These are phyloP conservation scores for Frankliniella intonsa DNA, from an alignment of 2,888 invertebrate genomes.

Conservation along the genomic window DNA sequence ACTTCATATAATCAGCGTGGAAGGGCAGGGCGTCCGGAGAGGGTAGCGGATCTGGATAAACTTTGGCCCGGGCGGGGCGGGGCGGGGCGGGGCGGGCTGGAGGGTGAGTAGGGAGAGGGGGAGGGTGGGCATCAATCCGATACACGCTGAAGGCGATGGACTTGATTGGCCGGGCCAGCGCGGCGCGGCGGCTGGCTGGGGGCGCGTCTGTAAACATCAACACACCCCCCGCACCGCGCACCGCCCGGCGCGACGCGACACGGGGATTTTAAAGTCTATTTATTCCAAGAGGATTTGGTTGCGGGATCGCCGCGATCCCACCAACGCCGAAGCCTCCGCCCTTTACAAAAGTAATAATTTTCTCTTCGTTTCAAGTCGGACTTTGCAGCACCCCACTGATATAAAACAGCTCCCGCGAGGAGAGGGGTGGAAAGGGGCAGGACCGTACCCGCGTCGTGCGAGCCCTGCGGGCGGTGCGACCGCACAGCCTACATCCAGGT, in stretches of 20 bases:
- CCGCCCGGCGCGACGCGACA: too few species aligned
- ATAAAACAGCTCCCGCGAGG: background rate
- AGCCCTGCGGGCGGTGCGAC: background rate
- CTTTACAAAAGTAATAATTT: background rate
- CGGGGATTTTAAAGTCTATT: too few species aligned
- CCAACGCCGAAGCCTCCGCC: too few species aligned
- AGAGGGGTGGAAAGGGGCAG: too few species aligned
- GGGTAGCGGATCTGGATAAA: background rate
- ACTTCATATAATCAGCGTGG: too few species aligned
- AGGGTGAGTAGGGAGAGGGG: background rate
- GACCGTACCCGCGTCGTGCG: too few species aligned
- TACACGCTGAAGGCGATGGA: constrained; percentile 16
- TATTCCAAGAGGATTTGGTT: too few species aligned
- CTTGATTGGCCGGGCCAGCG: background rate
- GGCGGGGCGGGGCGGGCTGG: background rate
- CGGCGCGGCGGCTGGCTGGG: too few species aligned
- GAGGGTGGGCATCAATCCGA: background rate
- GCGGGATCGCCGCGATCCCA: too few species aligned
- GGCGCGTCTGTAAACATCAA: too few species aligned
- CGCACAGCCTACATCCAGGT: too few species aligned
- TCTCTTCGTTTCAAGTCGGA: background rate
- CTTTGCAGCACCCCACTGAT: background rate
- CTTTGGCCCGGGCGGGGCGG: background rate
- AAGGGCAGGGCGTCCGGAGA: background rate
- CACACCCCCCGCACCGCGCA: too few species aligned